Conservation (phyloP, 2,113 vertebrate species). For the Platysternon megacephalum region DNA sequence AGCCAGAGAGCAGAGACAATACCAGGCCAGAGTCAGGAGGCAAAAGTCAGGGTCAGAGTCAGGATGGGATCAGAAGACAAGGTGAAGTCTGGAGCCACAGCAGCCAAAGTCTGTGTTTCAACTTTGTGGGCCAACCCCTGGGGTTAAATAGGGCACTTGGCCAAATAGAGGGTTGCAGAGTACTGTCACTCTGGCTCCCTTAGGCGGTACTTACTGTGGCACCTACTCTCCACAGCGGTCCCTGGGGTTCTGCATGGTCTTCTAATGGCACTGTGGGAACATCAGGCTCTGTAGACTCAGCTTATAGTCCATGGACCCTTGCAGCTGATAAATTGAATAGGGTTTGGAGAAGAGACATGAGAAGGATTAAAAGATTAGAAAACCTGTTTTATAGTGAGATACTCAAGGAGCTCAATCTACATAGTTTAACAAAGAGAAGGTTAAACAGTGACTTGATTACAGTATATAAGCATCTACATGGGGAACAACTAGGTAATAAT, state of each 20-base stretch:
- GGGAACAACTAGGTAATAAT: neutral
- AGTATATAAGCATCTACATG: neutral
- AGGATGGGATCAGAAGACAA: neutral
- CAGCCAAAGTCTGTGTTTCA: neutral
- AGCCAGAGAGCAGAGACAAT: neutral
- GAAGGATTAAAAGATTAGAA: neutral
- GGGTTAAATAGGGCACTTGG: neutral
- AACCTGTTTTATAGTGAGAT: neutral
- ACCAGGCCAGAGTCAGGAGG: neutral
- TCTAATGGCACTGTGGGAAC: neutral
- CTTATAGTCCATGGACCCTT: neutral
- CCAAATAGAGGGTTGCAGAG: neutral
- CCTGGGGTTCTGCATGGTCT: neutral
- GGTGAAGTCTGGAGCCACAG: neutral
- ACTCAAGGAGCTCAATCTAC: neutral
- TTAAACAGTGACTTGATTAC: neutral
- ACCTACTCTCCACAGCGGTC: neutral
- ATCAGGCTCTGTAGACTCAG: neutral
- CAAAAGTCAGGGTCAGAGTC: neutral
- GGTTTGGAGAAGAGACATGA: neutral
- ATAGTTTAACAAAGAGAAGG: neutral
- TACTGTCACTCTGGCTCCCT: neutral
- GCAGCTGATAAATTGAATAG: neutral
- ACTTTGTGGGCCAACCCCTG: neutral
- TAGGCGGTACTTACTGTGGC: neutral